These are phyloP conservation scores for Python bivittatus DNA, from an alignment of 2,113 vertebrate species.

Conservation along the genomic window DNA sequence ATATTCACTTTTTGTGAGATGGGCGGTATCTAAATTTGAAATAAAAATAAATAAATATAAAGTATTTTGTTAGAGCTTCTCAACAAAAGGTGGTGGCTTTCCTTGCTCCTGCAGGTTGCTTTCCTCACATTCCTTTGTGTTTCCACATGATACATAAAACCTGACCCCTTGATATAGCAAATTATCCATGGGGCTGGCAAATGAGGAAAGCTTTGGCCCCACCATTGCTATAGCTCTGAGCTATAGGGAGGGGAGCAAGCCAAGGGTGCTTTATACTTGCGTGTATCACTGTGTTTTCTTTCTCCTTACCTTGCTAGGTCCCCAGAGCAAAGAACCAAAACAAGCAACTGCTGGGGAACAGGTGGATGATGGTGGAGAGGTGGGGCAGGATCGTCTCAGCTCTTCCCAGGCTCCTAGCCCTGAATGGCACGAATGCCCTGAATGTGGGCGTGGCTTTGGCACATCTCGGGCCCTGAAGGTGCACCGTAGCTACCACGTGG, in stretches of 20 bases:
- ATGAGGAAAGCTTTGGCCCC: too few relatives aligned
- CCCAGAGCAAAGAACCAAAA: conserved; percentile 12
- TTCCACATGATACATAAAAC: neutral
- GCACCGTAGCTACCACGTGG: conserved; percentile 40
- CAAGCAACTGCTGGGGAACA: neutral
- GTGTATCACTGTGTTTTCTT: neutral
- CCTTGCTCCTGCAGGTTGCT: neutral
- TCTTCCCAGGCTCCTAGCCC: conserved; percentile 25
- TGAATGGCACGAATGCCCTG: conserved; percentile 34
- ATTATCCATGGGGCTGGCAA: neutral
- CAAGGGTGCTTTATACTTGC: neutral
- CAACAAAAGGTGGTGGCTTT: too few relatives aligned
- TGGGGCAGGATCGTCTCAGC: conserved; percentile 7
- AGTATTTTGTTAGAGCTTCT: too few relatives aligned
- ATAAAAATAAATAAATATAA: too few relatives aligned
- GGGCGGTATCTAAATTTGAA: too few relatives aligned
- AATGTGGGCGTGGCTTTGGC: conserved; percentile 30
- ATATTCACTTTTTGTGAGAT: too few relatives aligned
- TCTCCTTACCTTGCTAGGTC: neutral
- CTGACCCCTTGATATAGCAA: neutral
- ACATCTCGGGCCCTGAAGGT: conserved; percentile 34
- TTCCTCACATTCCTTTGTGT: neutral
- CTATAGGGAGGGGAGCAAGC: neutral
- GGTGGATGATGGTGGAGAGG: neutral
- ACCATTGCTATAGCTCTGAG: neutral